Conservation (phyloP, 2,113 vertebrate genomes). For the human region DNA sequence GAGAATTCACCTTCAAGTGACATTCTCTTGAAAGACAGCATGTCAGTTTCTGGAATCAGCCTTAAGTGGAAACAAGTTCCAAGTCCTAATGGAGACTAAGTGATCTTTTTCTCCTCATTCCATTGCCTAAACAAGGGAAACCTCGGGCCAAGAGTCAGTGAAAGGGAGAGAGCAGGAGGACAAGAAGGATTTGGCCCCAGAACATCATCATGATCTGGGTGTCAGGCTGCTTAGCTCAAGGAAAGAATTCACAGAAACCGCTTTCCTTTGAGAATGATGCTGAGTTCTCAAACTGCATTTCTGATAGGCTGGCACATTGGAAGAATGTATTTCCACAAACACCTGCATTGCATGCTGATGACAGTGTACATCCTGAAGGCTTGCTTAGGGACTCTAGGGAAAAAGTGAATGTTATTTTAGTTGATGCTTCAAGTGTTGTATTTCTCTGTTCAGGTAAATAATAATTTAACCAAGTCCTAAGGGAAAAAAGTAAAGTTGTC, state of each 20-base stretch:
- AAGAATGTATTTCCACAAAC: background rate
- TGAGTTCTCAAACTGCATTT: background rate
- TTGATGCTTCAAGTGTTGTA: background rate
- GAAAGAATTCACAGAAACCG: background rate
- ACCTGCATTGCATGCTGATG: background rate
- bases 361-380: background rate
- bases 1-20: background rate
- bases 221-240: background rate
- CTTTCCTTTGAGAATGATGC: background rate
- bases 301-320: fast-evolving
- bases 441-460: background rate
- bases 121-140: background rate
- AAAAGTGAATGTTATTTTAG: background rate
- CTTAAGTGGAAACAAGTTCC: background rate
- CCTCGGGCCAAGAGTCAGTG: background rate
- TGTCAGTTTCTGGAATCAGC: background rate
- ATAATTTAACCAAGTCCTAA: background rate
- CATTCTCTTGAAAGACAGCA: background rate
- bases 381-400: background rate
- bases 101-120: background rate
- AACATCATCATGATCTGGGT: background rate
- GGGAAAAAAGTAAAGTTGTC: background rate
- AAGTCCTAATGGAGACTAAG: slow-evolving; percentile 9
- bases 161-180: background rate
- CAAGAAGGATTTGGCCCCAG: no score